Evolutionary conservation across 2,888 invertebrate genomes (phyloP), one percentile per base, ranked within the genome.

Genomic region (Cremastobaeus sp.): DNA sequence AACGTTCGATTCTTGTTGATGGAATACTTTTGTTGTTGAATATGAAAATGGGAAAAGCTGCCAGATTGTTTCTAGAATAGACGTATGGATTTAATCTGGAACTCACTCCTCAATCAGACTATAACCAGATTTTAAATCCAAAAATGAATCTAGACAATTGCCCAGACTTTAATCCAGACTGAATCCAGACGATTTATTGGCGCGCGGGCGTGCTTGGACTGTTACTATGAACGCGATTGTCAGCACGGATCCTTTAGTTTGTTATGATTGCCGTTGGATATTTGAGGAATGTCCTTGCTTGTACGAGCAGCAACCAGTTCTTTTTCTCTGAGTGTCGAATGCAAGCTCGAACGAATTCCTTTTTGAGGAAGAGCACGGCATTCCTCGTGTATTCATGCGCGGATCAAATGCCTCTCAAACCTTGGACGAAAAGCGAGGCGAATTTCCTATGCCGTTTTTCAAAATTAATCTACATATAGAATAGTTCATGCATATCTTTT

Each of bases 361-460:
- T 69, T 60, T 69, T 69, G 54, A 69, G 60, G 69, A 69, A 69
- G 70, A 62, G 70, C 62, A 32, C 70, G 34, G 48, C 60, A 70
- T 70, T 70, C 62, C 70, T 62, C 70, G 48, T 70, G 62, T 62
- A 70, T 54, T 62, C 62, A 34, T 47, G 54, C 69, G 34, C 60
- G 30, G 69, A 54, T 69, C 50, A 68, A 54, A 45, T 15, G 34
- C 59, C 43, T 69, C 39, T 59, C 55, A 25, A 28, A 32, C 47
- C 54, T 54, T 45, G 52, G 41, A 43, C 35, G 52, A 50, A 43
- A 30, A 43, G 3, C 3, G 8, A 25, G 11, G 18, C 45, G 43
- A 48, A 43, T 59, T 59, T 68, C 15, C 39, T 37, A 48, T 39
- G 55, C 14, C 34, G 35, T 28, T 34, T 54, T 17, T 37, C 11